Evolutionary conservation across 2,888 invertebrate species (phyloP).

Genomic region (Muscina levida): DNA sequence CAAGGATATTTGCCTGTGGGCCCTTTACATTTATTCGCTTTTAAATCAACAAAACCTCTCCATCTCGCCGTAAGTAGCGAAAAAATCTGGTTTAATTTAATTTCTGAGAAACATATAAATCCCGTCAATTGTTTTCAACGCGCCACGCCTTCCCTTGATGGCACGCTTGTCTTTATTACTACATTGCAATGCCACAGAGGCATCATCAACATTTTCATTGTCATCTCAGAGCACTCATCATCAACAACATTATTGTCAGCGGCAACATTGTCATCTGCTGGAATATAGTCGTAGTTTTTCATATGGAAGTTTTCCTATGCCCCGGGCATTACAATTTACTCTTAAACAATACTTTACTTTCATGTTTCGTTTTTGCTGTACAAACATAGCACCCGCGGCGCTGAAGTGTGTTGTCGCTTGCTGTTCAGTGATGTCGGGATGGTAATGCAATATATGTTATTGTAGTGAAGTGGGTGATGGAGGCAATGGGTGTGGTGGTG

Average conservation of each 20-base stretch:
- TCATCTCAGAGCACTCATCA: conserved; percentile 40
- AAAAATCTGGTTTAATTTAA: conserved; percentile 25
- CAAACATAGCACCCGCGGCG: conserved; percentile 58
- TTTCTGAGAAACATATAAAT: conserved; percentile 11
- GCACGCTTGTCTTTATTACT: no score
- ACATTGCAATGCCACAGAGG: conserved; percentile 35
- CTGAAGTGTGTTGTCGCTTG: conserved; percentile 56
- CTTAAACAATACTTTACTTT: conserved; percentile 41
- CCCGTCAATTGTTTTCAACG: conserved; percentile 13
- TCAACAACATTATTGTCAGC: background rate
- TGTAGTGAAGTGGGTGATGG: background rate
- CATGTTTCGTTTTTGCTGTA: conserved; percentile 13
- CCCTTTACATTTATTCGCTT: no score
- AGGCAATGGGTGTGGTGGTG: background rate
- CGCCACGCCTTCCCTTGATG: conserved; percentile 2
- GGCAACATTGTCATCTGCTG: background rate
- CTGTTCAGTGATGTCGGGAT: conserved; percentile 4
- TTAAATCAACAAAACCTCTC: no score
- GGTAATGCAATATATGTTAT: background rate
- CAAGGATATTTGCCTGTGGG: background rate
- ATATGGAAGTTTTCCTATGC: conserved; percentile 24
- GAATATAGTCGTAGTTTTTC: conserved; percentile 25
- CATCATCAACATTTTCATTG: conserved; percentile 46
- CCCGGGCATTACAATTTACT: conserved; percentile 26
- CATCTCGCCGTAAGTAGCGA: no score